Evolutionary conservation across 1,140 invertebrate genomes (phyloP), one percentile per base, ranked within the genome.

Genomic region (Panagrolaimus sp.): DNA sequence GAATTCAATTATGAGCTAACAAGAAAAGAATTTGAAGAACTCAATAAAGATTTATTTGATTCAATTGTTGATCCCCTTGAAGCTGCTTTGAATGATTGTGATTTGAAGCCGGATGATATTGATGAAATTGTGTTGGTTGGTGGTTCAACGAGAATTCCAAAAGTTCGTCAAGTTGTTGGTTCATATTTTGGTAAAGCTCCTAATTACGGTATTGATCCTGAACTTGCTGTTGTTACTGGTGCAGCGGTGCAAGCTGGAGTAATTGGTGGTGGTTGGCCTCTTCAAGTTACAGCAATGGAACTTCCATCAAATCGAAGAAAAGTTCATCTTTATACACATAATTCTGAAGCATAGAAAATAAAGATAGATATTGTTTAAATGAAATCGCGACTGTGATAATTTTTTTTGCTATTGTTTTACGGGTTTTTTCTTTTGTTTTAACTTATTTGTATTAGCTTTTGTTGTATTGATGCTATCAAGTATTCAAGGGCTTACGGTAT

Each of bases 201-300:
- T 7, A 87, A 87, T 73, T 85, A 80, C 14, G 83, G 83, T 10
- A 76, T 84, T 15, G 86, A 87, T 72, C 86, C 86, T 14, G 86
- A 87, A 67, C 71, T 86, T 44, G 86, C 86, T 14, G 86, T 87
- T 6, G 86, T 81, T 5, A 83, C 80, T 24, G 86, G 86, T 24
- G 86, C 85, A n/a, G 83, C 86, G 38, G 83, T 87, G 43, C 86
- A 87, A 73, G 86, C 86, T 7, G 86, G 85, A 1, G 86, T 87
- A 46, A 78, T 87, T 15, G 85, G 84, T n/a, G 86, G 86, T 14
- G 86, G 85, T 74, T 87, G 86, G 86, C 86, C 86, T 7, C 76
- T 87, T 45, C 84, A 84, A 17, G 86, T 87, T 21, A 85, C 86
- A 70, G 86, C 86, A 32, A 84, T 87, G 52, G 86, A 87, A 74